phyloP scores from a whole-genome alignment of 2,888 invertebrate species.

The Lordiphosa fenestrarum region DNA sequence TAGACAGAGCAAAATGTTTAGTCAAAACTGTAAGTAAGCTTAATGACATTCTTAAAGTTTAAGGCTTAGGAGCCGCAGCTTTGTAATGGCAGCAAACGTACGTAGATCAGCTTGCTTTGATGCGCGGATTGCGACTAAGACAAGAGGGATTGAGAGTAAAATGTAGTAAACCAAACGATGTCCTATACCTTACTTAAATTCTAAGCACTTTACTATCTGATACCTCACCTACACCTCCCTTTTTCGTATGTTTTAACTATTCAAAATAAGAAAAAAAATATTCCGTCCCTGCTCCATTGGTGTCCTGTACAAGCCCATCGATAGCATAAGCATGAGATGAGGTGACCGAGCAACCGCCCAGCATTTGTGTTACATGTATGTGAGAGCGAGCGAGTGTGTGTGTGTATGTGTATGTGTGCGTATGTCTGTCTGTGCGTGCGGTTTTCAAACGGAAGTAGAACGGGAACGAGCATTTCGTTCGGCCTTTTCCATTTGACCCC shows the following conservation, averaged over 20 bases:
- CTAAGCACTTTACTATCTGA: too few species aligned
- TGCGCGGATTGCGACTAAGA: too few species aligned
- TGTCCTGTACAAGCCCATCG: constrained; percentile 56
- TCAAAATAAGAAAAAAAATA: neutral
- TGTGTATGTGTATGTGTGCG: constrained; percentile 3
- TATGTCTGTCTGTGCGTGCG: constrained; percentile 46
- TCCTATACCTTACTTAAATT: too few species aligned
- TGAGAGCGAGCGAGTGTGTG: neutral
- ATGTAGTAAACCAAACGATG: too few species aligned
- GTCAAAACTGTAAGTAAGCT: too few species aligned
- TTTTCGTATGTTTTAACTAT: neutral
- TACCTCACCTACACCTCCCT: neutral
- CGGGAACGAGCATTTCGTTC: constrained; percentile 37
- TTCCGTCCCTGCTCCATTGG: constrained; percentile 16
- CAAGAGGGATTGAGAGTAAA: too few species aligned
- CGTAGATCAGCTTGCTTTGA: too few species aligned
- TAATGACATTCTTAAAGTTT: too few species aligned
- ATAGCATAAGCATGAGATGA: constrained; percentile 49
- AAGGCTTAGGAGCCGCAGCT: too few species aligned
- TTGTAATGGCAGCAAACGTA: too few species aligned
- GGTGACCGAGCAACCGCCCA: constrained; percentile 36
- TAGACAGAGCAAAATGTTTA: too few species aligned
- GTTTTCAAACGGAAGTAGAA: constrained; percentile 70
- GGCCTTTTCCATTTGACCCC: constrained; percentile 73
- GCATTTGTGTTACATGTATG: constrained; percentile 37